phyloP scores from a whole-genome alignment of 2,797 vertebrate species.

The Anomalospiza imberbis region DNA sequence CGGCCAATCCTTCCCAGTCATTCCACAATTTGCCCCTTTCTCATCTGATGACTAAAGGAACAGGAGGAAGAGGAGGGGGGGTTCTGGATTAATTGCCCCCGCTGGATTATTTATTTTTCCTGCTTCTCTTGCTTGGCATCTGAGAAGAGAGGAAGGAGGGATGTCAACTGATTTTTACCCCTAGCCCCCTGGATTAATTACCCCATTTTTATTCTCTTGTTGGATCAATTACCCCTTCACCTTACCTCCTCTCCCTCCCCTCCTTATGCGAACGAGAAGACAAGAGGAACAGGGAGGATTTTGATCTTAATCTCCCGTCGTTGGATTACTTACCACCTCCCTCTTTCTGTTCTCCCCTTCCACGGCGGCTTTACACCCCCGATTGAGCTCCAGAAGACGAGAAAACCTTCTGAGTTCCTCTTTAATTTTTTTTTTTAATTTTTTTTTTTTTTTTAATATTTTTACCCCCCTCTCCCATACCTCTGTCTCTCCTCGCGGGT shows the following conservation, averaged over 20 bases:
- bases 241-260: slow-evolving; percentile 44
- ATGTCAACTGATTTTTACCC: slow-evolving; percentile 56
- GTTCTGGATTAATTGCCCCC: slow-evolving; percentile 63
- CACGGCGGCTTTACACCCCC: slow-evolving; percentile 13
- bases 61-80: slow-evolving; percentile 59
- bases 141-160: slow-evolving; percentile 50
- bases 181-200: slow-evolving; percentile 45
- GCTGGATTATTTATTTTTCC: slow-evolving; percentile 67
- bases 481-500: not conserved
- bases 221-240: slow-evolving; percentile 61
- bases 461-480: not conserved
- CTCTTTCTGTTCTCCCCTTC: slow-evolving; percentile 49
- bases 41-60: slow-evolving; percentile 51
- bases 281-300: slow-evolving; percentile 66
- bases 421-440: not conserved
- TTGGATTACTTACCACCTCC: slow-evolving; percentile 54
- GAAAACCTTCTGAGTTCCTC: slow-evolving; percentile 43
- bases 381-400: slow-evolving; percentile 29
- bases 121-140: slow-evolving; percentile 41
- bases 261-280: slow-evolving; percentile 52
- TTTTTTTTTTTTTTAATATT: not conserved
- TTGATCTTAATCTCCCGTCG: slow-evolving; percentile 52
- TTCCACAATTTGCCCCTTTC: slow-evolving; percentile 51
- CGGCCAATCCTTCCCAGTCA: slow-evolving; percentile 22
- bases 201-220: slow-evolving; percentile 31